Base-by-base conservation (phyloP, 2,113 vertebrate species). In the Guaruba guarouba region DNA sequence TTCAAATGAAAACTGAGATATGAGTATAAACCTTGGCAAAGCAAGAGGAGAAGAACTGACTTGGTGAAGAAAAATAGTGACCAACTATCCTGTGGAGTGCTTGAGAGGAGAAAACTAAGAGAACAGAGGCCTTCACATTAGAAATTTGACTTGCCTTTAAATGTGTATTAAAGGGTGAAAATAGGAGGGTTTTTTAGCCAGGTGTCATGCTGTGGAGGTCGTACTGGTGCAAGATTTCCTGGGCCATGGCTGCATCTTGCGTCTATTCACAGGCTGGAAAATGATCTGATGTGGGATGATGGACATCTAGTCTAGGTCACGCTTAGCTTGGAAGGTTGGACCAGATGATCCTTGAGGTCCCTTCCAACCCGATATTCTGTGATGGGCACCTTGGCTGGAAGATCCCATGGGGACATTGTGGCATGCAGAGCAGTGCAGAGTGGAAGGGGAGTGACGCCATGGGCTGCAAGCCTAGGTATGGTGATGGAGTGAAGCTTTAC, bases 1-100 rank as follows among this genome's bases (percentile, higher is more conserved):
- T 95, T 95, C 76, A 93, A 80, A 92, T 68, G 61, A 76, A 92
- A 76, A 39, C 6, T 55, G 82, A 83, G 39, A 82, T 81, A 48
- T 79, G 25, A 61, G 20, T 35, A 15, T 18, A 39, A 71, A 12
- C 11, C 9, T 69, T 87, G 64, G 44, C 68, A 82, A 63, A 70
- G 7, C 29, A 67, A 92, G 28, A 86, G 23, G 12, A 41, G 51
- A 92, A 94, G 39, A 87, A 39, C 17, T 41, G 71, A 80, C n/a
- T 17, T 13, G n/a, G 59, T 57, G 41, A 86, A 86, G 48, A 90
- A 83, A 95, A 95, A 67, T 20, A 49, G 41, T 55, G 25, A 55
- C 20, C 23, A 64, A 19, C 37, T 44, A 17, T 46, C 54, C 31
- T 39, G 39, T 22, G 23, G 43, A 39, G 20, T 51, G 51, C 61